These are phyloP conservation scores for Diorhabda sublineata DNA, from an alignment of 1,140 invertebrate species.

Conservation along the genomic window DNA sequence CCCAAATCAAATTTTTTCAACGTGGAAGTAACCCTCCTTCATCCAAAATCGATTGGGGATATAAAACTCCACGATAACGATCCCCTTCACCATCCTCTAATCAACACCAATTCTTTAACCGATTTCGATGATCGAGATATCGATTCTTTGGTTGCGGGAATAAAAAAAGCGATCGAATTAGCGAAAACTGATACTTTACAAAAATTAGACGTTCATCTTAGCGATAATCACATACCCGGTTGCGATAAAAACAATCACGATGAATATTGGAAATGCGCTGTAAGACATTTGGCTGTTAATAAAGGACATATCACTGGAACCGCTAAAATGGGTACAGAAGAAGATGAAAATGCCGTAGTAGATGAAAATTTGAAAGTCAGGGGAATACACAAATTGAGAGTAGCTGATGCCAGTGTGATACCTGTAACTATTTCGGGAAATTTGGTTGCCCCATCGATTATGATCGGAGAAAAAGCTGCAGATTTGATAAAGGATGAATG, in stretches of 20 bases:
- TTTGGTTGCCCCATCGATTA: constrained; percentile 67
- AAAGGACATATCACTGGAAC: constrained; percentile 68
- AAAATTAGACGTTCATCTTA: constrained; percentile 24
- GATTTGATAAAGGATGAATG: constrained; percentile 70
- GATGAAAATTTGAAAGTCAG: constrained; percentile 49
- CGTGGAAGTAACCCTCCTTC: constrained; percentile 61
- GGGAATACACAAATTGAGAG: constrained; percentile 55
- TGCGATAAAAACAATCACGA: constrained; percentile 30
- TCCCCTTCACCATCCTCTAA: constrained; percentile 60
- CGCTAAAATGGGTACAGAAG: constrained; percentile 66
- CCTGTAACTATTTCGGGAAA: constrained; percentile 67
- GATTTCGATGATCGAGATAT: constrained; percentile 49
- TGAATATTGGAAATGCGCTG: constrained; percentile 38
- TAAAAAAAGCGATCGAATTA: constrained; percentile 28
- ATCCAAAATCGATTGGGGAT: constrained; percentile 66
- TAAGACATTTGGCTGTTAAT: constrained; percentile 53
- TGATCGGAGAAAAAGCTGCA: constrained; percentile 84
- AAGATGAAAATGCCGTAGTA: constrained; percentile 43
- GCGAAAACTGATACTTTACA: constrained; percentile 27
- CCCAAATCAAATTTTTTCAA: constrained; percentile 24
- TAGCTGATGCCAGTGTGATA: constrained; percentile 73
- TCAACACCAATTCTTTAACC: constrained; percentile 62
- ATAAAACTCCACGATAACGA: constrained; percentile 55
- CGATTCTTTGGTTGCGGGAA: constrained; percentile 31
- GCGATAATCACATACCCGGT: constrained; percentile 24